phyloP scores from a whole-genome alignment of 1,140 invertebrate species.

The Proales similis region DNA sequence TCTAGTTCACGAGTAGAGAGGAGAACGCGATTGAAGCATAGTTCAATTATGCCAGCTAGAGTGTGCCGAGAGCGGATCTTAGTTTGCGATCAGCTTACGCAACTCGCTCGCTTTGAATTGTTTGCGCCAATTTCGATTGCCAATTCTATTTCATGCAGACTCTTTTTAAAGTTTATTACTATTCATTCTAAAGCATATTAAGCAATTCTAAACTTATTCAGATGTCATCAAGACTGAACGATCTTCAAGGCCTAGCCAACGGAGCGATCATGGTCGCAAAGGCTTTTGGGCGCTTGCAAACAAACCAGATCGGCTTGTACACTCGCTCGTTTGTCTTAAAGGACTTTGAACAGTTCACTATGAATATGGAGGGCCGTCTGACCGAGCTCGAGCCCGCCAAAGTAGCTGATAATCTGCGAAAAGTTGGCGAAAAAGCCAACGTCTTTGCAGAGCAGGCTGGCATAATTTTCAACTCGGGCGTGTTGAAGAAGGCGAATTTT shows the following conservation, averaged over 20 bases:
- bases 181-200: too few species aligned
- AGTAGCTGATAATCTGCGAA: background rate
- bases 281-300: background rate
- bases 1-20: too few species aligned
- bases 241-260: constrained; percentile 24
- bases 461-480: constrained; percentile 3
- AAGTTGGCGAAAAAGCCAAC: background rate
- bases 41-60: too few species aligned
- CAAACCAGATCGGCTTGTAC: constrained; percentile 2
- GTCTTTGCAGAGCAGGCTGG: constrained; percentile 3
- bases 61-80: too few species aligned
- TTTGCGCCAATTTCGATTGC: too few species aligned
- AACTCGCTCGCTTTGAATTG: too few species aligned
- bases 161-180: too few species aligned
- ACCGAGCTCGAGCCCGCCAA: background rate
- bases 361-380: background rate
- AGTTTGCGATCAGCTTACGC: too few species aligned
- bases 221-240: too few species aligned
- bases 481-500: background rate
- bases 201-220: too few species aligned
- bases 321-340: constrained; percentile 26
- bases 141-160: too few species aligned
- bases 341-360: constrained; percentile 19
- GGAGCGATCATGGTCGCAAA: constrained; percentile 2
- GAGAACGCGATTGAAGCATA: too few species aligned